phyloP scores from a whole-genome alignment of 2,888 invertebrate species.

The Lomographa bimaculata region DNA sequence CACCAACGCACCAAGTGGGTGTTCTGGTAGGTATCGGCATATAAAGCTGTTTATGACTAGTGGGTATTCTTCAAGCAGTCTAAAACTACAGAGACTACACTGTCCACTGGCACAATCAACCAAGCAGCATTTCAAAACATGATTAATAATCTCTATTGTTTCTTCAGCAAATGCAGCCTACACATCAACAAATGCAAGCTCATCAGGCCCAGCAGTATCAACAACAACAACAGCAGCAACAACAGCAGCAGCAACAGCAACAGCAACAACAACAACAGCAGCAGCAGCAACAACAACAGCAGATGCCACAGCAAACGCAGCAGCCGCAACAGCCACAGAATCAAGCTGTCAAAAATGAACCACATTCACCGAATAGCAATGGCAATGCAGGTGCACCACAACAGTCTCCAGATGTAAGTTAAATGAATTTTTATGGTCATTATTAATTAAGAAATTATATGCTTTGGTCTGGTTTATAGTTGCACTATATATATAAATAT shows the following conservation, averaged over 20 bases:
- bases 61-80: no score
- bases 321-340: conserved; percentile 64
- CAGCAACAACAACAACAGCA: conserved; percentile 57
- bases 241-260: conserved; percentile 59
- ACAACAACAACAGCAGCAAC: conserved; percentile 64
- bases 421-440: no score
- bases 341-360: conserved; percentile 62
- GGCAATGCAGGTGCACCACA: conserved; percentile 69
- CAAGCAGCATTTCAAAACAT: no score
- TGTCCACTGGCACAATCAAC: no score
- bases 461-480: no score
- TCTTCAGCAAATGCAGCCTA: conserved; percentile 54
- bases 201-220: conserved; percentile 71
- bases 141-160: not conserved
- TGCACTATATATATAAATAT: no score
- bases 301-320: conserved; percentile 56
- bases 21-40: no score
- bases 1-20: no score
- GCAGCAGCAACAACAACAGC: conserved; percentile 61
- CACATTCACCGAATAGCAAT: conserved; percentile 72
- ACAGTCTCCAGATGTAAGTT: conserved; percentile 69
- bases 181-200: conserved; percentile 60
- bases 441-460: no score
- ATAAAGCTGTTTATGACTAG: no score
- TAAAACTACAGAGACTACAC: no score